Base-by-base conservation (phyloP, 1,140 invertebrate species). In the Orussus abietinus region DNA sequence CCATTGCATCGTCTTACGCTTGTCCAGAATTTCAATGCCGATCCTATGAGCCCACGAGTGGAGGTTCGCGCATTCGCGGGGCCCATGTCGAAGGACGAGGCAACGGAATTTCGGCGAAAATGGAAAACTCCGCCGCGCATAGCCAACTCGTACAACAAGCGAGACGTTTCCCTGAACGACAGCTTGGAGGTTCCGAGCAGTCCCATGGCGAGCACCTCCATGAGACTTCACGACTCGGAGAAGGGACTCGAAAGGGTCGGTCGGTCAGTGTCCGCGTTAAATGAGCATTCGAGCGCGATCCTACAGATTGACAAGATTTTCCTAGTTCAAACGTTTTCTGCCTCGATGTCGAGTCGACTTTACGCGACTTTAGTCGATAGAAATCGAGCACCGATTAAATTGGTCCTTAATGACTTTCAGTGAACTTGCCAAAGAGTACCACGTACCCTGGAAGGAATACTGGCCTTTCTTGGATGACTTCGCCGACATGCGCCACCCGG, bases 391-490 rank as follows among this genome's bases (percentile, higher is more conserved):
- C 4, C 22, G 4, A 33, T 13, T 5, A 29, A 21, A 19, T 46
- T 46, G 45, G 18, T 49, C 19, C 45, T 12, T 55, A 44, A 38
- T 51, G 53, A 49, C 40, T 69, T 71, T 20, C 60, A 85, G 88
- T 47, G 77, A 81, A 42, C 58, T 94, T 46, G 90, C 90, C 2
- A 77, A 81, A 47, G 76, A 88, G 60, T 79, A 82, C 61, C 78
- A 84, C 19, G 75, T 92, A 0, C 74, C 76, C n/a, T 96, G 91
- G 91, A 84, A 82, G 47, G 92, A 96, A 62, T 91, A 90, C 64
- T 96, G 92, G 91, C 80, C 84, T 2, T 95, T 95, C 62, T 69
- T 95, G 4, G 81, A 87, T 51, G 78, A 77, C 4, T 92, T 88
- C 62, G 77, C 84, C 5, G 83, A 96, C 70, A 74, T 95, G 2